phyloP scores from a whole-genome alignment of 35 echinoderm and acorn worm species.

The Eucidaris tribuloides region DNA sequence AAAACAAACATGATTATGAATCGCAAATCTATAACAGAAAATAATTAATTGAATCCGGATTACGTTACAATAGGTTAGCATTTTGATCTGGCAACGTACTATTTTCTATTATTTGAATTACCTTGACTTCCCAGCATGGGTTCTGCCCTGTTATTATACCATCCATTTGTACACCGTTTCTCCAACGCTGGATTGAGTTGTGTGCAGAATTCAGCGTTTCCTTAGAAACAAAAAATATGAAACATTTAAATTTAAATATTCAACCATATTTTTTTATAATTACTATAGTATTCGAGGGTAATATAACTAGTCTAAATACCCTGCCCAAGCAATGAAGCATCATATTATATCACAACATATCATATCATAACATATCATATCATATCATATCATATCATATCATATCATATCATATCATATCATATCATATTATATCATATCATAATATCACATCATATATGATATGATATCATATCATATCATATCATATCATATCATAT shows the following conservation, averaged over 20 bases:
- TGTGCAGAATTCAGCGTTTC: too few species aligned
- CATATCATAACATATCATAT: not conserved
- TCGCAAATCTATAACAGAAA: not conserved
- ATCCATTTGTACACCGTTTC: too few species aligned
- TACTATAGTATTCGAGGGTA: too few species aligned
- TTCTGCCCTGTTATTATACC: slow-evolving; percentile 8
- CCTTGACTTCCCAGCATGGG: not conserved
- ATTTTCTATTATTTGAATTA: too few species aligned
- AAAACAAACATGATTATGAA: not conserved
- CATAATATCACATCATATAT: not conserved
- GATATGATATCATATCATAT: not conserved
- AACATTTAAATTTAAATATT: too few species aligned
- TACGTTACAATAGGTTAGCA: not conserved
- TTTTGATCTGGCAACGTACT: not conserved
- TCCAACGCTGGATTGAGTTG: too few species aligned
- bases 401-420: not conserved
- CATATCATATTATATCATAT: not conserved
- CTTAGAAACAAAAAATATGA: too few species aligned
- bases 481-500: not conserved
- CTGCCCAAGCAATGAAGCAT: too few species aligned
- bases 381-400: not conserved
- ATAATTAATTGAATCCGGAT: not conserved
- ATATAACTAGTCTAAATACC: too few species aligned
- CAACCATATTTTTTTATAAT: too few species aligned
- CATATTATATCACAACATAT: too few species aligned